phyloP scores from a whole-genome alignment of 2,113 vertebrate genomes.

The Hippocampus comes region DNA sequence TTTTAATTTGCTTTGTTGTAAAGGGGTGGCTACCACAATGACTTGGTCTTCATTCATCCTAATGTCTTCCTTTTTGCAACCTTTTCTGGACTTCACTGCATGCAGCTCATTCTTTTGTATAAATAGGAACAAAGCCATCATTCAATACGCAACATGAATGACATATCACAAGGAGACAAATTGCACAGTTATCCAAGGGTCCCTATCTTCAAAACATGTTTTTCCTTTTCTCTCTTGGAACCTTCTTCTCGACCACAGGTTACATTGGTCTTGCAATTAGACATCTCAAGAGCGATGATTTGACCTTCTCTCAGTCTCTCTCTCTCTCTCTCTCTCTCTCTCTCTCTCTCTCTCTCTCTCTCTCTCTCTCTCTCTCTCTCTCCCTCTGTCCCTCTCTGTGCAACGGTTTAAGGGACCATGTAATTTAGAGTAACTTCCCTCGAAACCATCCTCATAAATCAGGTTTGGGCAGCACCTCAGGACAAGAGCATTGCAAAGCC shows the following conservation, averaged over 20 bases:
- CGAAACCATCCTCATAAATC: slow-evolving; percentile 65
- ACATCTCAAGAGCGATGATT: slow-evolving; percentile 54
- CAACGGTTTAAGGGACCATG: slow-evolving; percentile 56
- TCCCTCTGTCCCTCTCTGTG: slow-evolving; percentile 19
- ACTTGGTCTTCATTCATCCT: not conserved
- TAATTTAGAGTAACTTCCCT: slow-evolving; percentile 67
- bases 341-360: slow-evolving; percentile 16
- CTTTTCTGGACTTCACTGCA: not conserved
- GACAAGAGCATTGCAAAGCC: slow-evolving; percentile 51
- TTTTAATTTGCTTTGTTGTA: not conserved
- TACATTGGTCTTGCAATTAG: slow-evolving; percentile 62
- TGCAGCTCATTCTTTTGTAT: too few relatives aligned
- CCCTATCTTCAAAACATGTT: slow-evolving; percentile 22
- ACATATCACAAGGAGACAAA: slow-evolving; percentile 21
- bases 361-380: slow-evolving; percentile 20
- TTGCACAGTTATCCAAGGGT: slow-evolving; percentile 27
- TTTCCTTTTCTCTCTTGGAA: slow-evolving; percentile 41
- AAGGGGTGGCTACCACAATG: not conserved
- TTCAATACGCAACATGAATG: slow-evolving; percentile 2
- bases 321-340: slow-evolving; percentile 24
- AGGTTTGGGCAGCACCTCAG: slow-evolving; percentile 66
- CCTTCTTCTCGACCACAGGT: slow-evolving; percentile 43
- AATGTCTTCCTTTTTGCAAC: not conserved
- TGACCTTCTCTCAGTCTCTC: slow-evolving; percentile 17
- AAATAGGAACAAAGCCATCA: not conserved